phyloP scores from a whole-genome alignment of 2,797 vertebrate species.

The Labeo calbasu region DNA sequence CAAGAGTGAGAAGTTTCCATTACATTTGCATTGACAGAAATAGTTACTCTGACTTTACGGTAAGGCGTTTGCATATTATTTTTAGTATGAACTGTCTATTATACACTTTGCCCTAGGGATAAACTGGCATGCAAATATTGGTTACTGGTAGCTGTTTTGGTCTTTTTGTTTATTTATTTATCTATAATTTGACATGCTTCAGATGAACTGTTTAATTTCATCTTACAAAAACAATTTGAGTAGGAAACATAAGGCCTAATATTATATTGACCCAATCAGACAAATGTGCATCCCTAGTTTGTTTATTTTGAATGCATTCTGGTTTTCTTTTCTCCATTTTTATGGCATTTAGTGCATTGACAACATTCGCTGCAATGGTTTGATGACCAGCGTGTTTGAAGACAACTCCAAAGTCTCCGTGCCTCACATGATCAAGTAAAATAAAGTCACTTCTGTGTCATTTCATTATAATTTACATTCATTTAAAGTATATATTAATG shows the following conservation, averaged over 20 bases:
- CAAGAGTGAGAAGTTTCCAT: background rate
- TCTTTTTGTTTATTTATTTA: background rate
- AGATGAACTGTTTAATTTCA: background rate
- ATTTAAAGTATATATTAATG: background rate
- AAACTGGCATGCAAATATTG: background rate
- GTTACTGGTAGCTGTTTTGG: background rate
- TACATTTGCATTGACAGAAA: constrained; percentile 35
- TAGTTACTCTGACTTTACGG: background rate
- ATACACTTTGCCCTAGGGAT: background rate
- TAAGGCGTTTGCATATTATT: background rate
- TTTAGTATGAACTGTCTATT: background rate
- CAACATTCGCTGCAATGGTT: constrained; percentile 89
- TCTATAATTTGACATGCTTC: background rate
- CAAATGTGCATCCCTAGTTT: background rate
- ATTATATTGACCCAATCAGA: background rate
- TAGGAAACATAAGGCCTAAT: background rate
- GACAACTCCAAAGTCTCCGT: constrained; percentile 91
- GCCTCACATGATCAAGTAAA: constrained; percentile 92
- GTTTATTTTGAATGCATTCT: background rate
- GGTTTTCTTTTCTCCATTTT: constrained; percentile 19
- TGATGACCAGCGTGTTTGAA: constrained; percentile 90
- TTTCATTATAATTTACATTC: no score
- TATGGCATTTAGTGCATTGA: constrained; percentile 81
- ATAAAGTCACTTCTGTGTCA: constrained; percentile 31
- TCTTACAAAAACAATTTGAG: background rate